These are phyloP conservation scores for Schizopygopsis malacanthus DNA, from an alignment of 2,797 vertebrate species.

Conservation along the genomic window DNA sequence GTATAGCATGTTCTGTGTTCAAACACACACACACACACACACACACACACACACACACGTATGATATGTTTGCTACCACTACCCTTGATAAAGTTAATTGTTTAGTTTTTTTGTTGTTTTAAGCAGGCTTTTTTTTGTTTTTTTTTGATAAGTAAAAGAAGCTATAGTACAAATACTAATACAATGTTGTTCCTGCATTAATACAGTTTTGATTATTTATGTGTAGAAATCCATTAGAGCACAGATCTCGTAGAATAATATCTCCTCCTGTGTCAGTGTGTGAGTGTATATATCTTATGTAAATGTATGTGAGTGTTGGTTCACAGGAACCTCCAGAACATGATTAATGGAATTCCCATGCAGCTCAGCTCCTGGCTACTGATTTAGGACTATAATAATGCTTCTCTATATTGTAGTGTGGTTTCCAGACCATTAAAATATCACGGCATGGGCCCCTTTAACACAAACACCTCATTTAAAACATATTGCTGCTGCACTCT, in stretches of 20 bases:
- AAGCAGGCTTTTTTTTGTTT: neutral
- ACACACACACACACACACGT: too few relatives aligned
- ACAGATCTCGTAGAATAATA: neutral
- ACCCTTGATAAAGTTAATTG: too few relatives aligned
- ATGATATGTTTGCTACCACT: too few relatives aligned
- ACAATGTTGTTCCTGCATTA: neutral
- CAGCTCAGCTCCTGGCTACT: slow-evolving; percentile 73
- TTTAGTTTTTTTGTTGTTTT: neutral
- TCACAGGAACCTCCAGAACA: slow-evolving; percentile 70
- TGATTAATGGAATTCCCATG: slow-evolving; percentile 83
- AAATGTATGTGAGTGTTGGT: slow-evolving; percentile 59
- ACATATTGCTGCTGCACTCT: slow-evolving; percentile 74
- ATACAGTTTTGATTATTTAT: neutral
- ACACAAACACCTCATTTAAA: slow-evolving; percentile 84
- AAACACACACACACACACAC: neutral
- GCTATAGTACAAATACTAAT: neutral
- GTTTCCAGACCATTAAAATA: slow-evolving; percentile 82
- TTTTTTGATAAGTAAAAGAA: neutral
- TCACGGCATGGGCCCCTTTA: slow-evolving; percentile 75
- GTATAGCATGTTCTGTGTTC: neutral
- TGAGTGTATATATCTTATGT: slow-evolving; percentile 26
- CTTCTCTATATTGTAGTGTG: slow-evolving; percentile 78
- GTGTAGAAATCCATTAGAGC: neutral
- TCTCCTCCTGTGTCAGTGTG: slow-evolving; percentile 5
- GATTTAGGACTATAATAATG: slow-evolving; percentile 86